Conservation (phyloP, 2,113 vertebrate genomes). For the Notechis scutatus region DNA sequence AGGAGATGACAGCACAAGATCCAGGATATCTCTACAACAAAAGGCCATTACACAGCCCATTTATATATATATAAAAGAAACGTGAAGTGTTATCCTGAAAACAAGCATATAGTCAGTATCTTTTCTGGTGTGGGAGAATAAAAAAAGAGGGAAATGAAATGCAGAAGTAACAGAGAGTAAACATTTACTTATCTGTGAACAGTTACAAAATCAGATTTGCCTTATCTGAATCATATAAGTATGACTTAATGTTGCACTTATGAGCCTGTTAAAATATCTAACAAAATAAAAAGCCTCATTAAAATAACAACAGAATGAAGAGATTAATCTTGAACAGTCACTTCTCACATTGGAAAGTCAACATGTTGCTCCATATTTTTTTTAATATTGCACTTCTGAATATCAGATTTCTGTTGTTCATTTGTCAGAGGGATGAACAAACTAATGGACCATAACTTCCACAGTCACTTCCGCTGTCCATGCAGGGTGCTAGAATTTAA, state of each 20-base stretch:
- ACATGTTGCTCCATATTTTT: not conserved
- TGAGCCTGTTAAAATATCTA: not conserved
- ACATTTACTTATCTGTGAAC: not conserved
- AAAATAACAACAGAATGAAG: not conserved
- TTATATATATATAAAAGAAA: no score
- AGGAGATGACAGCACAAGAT: no score
- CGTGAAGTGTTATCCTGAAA: not conserved
- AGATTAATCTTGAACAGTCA: not conserved
- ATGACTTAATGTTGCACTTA: not conserved
- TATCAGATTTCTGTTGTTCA: not conserved
- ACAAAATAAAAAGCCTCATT: not conserved
- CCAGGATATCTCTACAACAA: no score
- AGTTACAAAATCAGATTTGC: not conserved
- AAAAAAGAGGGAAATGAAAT: not conserved
- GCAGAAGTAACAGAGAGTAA: not conserved
- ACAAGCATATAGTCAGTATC: not conserved
- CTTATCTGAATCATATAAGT: not conserved
- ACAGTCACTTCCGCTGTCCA: not conserved
- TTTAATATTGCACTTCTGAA: not conserved
- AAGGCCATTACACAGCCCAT: no score
- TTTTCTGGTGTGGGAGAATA: not conserved
- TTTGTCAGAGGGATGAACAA: not conserved
- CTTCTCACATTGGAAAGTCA: not conserved
- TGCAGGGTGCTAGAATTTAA: constrained; percentile 27
- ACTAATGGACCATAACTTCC: not conserved